Evolutionary conservation across 2,797 vertebrate genomes (phyloP).

Genomic region (Rhinella marina): DNA sequence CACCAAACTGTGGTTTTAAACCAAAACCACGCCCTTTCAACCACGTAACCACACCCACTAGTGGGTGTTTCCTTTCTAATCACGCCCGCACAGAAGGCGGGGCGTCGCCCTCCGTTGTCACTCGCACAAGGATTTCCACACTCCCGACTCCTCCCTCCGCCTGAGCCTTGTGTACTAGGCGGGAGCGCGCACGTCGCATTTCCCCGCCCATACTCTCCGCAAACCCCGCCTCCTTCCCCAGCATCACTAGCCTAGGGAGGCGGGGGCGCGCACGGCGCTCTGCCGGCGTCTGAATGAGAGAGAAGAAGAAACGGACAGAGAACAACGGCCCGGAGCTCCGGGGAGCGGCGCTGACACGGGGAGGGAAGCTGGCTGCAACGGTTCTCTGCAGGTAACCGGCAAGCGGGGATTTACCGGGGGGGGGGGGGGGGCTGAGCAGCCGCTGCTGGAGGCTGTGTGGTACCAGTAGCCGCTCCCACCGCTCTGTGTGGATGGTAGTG

Average conservation of each 20-base stretch:
- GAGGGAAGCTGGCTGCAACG: neutral
- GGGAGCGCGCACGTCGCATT: slow-evolving; percentile 25
- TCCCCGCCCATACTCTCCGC: neutral
- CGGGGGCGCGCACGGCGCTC: slow-evolving; percentile 25
- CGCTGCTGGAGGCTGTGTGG: neutral
- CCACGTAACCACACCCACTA: neutral
- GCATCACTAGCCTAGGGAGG: neutral
- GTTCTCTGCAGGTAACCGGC: neutral
- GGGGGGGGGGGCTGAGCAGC: neutral
- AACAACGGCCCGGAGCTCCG: slow-evolving; percentile 16
- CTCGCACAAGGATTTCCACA: neutral
- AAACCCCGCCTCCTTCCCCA: neutral
- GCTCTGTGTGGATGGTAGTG: neutral
- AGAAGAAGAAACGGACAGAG: slow-evolving; percentile 6
- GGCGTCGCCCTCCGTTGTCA: neutral
- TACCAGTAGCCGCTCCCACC: slow-evolving; percentile 36
- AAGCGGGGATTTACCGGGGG: neutral
- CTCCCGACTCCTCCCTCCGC: neutral
- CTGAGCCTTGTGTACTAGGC: neutral
- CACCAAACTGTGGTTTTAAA: slow-evolving; percentile 6
- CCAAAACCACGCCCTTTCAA: neutral
- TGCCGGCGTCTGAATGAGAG: slow-evolving; percentile 52
- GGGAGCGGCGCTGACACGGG: slow-evolving; percentile 25
- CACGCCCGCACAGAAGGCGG: neutral
- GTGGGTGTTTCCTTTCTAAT: neutral